These are phyloP conservation scores for Anthoscopus minutus DNA, from an alignment of 2,113 vertebrate genomes.

Conservation along the genomic window DNA sequence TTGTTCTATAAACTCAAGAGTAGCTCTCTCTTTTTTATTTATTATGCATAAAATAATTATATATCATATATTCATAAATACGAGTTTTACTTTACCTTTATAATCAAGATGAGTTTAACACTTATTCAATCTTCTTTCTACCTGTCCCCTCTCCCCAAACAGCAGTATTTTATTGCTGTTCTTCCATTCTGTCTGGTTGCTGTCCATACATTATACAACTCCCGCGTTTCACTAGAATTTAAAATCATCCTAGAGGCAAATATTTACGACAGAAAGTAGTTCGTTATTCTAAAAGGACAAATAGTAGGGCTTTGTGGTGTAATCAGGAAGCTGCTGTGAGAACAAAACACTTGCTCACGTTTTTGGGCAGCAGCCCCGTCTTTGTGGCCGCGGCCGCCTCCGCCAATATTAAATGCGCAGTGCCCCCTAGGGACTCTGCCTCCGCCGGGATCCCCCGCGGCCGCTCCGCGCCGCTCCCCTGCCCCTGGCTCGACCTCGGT, in stretches of 20 bases:
- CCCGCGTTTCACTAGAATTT: not conserved
- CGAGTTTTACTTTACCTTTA: not conserved
- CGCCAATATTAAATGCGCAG: conserved; percentile 56
- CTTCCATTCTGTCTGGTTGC: not conserved
- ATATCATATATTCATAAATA: too few relatives aligned
- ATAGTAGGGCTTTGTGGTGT: not conserved
- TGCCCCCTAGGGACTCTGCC: conserved; percentile 70
- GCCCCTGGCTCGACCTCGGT: not conserved
- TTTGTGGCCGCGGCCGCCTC: conserved; percentile 25
- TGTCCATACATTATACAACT: not conserved
- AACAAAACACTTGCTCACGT: not conserved
- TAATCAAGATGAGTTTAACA: not conserved
- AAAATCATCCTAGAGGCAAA: not conserved
- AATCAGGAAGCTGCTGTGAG: not conserved
- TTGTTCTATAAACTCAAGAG: not conserved
- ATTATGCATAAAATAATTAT: not conserved
- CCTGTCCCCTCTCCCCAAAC: not conserved
- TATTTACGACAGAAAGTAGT: not conserved
- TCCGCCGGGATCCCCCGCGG: not conserved
- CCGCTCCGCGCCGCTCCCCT: not conserved
- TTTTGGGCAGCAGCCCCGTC: not conserved
- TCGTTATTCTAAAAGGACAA: not conserved
- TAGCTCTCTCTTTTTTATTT: not conserved
- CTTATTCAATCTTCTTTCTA: not conserved
- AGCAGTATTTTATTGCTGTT: not conserved